Evolutionary conservation across 2,888 invertebrate genomes (phyloP), one percentile per base, ranked within the genome.

Genomic region (Dimorphilus gyrociliatus): DNA sequence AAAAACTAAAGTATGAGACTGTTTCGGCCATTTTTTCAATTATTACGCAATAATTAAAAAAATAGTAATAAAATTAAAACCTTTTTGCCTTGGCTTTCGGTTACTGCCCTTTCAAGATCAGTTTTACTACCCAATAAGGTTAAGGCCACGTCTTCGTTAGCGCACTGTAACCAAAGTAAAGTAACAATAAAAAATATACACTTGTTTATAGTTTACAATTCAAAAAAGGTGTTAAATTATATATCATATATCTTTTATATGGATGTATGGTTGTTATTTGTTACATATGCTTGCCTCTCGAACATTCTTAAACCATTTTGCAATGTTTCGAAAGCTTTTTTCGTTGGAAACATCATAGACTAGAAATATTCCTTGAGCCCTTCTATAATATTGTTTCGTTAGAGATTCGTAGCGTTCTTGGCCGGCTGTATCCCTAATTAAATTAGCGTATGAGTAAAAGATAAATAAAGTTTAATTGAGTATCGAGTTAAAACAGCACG

Each of bases 391-490:
- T 16, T 34, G 34, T 12, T 23, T 18, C 2, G 34, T 34, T 10
- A 34, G 12, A 3, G 34, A 30, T 16, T 34, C 34, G 15, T 30
- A 34, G 18, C 34, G 19, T 14, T 34, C 34, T 19, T 34, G 34
- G 6, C 34, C 34, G n/a, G 34, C 34, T 14, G 34, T 30, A 18
- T 34, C 34, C 34, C 34, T 34, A 19, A n/a, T n/a, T n/a, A n/a
- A n/a, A n/a, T n/a, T n/a, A n/a, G n/a, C n/a, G n/a, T n/a, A n/a
- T n/a, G n/a, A n/a, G n/a, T n/a, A n/a, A n/a, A n/a, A n/a, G n/a
- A n/a, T n/a, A n/a, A n/a, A n/a, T n/a, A n/a, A n/a, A n/a, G n/a
- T n/a, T n/a, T n/a, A n/a, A n/a, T n/a, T n/a, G n/a, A n/a, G n/a
- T n/a, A n/a, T n/a, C n/a, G n/a, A n/a, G n/a, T n/a, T n/a, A n/a